Evolutionary conservation across 2,113 vertebrate species (phyloP).

Genomic region (Mixornis gularis): DNA sequence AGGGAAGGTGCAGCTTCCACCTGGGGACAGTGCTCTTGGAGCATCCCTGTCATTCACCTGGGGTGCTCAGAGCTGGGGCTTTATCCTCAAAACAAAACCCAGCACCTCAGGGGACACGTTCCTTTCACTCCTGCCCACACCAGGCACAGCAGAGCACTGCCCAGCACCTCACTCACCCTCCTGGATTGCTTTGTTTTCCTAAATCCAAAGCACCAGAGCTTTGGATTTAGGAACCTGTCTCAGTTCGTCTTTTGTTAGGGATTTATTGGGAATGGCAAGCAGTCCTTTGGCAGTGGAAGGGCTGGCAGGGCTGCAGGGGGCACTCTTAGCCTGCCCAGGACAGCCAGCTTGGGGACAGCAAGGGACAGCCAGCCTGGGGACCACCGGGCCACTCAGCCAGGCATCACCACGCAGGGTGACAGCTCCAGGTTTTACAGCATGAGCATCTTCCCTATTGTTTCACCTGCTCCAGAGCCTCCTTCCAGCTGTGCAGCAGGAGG

Average conservation of each 20-base stretch:
- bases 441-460: neutral
- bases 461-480: neutral
- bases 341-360: neutral
- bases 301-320: conserved; percentile 62
- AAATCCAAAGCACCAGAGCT: too few relatives aligned
- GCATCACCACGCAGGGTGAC: neutral
- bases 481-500: neutral
- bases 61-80: neutral
- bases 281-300: neutral
- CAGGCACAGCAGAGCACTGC: rapidly evolving
- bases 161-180: neutral
- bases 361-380: neutral
- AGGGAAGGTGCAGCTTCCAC: neutral
- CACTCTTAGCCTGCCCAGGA: conserved; percentile 62
- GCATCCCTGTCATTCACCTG: neutral
- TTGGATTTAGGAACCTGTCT: neutral
- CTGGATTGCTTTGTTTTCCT: neutral
- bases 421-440: neutral
- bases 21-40: neutral
- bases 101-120: rapidly evolving
- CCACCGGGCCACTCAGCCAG: neutral
- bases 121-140: neutral
- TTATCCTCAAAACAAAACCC: conserved; percentile 14
- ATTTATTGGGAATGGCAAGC: neutral
- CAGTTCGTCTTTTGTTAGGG: neutral